Conservation (phyloP, 2,888 invertebrate species). For the Cylindroiulus punctatus region DNA sequence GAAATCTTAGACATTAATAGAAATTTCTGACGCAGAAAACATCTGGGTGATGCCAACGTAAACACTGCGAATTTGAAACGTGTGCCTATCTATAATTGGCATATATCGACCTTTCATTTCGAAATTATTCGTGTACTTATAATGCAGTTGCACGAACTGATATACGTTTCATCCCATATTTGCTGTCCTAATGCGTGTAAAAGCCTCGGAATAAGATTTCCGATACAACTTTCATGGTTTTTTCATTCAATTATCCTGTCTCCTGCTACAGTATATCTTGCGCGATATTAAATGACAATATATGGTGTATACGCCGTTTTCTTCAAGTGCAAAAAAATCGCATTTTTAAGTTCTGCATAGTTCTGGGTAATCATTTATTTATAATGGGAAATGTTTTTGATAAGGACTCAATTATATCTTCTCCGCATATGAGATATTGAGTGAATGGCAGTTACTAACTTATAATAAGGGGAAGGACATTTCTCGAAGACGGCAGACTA, state of each 20-base stretch:
- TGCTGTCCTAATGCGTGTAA: slow-evolving; percentile 16
- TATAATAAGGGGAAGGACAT: not conserved
- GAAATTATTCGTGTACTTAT: slow-evolving; percentile 7
- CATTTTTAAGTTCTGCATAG: slow-evolving; percentile 17
- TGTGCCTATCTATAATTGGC: slow-evolving; percentile 39
- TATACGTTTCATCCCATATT: slow-evolving; percentile 6
- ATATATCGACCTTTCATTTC: not conserved
- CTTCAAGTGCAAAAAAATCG: not conserved
- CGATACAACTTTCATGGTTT: slow-evolving; percentile 4
- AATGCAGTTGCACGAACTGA: slow-evolving; percentile 24
- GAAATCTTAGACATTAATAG: slow-evolving; percentile 37
- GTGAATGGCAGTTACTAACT: not conserved
- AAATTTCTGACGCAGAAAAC: slow-evolving; percentile 38
- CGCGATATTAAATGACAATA: slow-evolving; percentile 39
- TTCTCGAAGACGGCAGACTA: not conserved
- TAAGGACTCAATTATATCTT: slow-evolving; percentile 45
- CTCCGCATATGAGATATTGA: not conserved
- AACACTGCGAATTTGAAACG: slow-evolving; percentile 7
- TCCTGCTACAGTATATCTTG: not conserved
- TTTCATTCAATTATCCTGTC: slow-evolving; percentile 35
- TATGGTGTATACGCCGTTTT: not conserved
- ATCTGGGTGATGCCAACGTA: slow-evolving; percentile 39
- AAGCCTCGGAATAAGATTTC: not conserved
- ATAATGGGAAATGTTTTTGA: slow-evolving; percentile 36
- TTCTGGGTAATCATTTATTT: slow-evolving; percentile 40